Evolutionary conservation across 64 coral and sea anemone species (phyloP).

Genomic region (Montipora cactus): DNA sequence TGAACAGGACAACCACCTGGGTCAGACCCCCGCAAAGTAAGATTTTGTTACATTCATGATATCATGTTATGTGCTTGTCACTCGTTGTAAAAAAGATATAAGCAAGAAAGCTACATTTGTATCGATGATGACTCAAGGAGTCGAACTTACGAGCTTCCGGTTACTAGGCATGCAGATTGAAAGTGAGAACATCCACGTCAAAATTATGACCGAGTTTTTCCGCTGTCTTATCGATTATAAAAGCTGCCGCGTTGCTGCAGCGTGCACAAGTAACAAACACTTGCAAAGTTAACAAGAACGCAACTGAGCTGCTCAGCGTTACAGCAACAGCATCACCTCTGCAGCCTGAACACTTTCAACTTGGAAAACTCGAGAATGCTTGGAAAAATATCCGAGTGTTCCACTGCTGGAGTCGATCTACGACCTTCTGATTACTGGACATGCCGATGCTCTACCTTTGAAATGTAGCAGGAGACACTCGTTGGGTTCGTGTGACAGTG

Average conservation of each 20-base stretch:
- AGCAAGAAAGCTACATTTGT: too few relatives aligned
- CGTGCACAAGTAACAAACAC: background rate
- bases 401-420: too few relatives aligned
- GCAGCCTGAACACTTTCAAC: background rate
- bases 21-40: constrained; percentile 81
- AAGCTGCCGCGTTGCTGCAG: background rate
- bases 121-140: too few relatives aligned
- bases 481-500: too few relatives aligned
- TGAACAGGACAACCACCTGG: constrained; percentile 94
- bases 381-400: too few relatives aligned
- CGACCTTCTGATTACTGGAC: too few relatives aligned
- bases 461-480: too few relatives aligned
- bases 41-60: background rate
- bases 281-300: background rate
- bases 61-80: background rate
- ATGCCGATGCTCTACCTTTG: too few relatives aligned
- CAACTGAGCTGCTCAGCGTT: background rate
- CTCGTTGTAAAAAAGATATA: too few relatives aligned
- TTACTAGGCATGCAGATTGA: background rate
- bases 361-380: background rate
- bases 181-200: background rate
- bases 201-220: background rate
- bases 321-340: background rate
- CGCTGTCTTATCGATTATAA: background rate
- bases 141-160: too few relatives aligned